Evolutionary conservation across 64 coral and sea anemone species (phyloP), one percentile per base, ranked within the genome.

Genomic region (Montipora sp.): DNA sequence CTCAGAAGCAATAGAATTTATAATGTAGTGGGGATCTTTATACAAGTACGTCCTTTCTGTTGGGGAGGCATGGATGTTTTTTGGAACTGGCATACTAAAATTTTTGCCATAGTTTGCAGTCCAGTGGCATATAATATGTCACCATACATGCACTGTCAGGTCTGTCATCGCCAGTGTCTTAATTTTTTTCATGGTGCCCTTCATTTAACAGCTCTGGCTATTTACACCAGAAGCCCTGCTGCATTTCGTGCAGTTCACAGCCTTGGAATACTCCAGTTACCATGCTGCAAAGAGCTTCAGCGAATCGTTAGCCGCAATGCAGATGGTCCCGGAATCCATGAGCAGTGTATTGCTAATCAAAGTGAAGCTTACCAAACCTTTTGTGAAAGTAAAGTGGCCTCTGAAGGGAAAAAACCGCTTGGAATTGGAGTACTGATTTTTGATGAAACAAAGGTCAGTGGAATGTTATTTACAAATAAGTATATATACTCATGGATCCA

Each of bases 391-490:
- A 55, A 60, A 36, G 36, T 16, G 51, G 18, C 18, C 15, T n/a
- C 24, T 77, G 51, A 12, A 58, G 60, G 53, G 9, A 89, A 88
- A 87, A 75, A n/a, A 73, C 76, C 73, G 16, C 60, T 89, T 20
- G 76, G 59, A 20, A 77, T 89, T 89, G 76, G 73, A 60, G 87
- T 75, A 13, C 73, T 77, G n/a, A 61, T 77, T 19, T 75, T 60
- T 77, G 76, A 77, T 80, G 78, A 80, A 19, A 80, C 78, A 58
- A 80, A 80, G 78, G 78, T 22, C 1, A 79, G 77, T 48, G 3
- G 47, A 79, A 63, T 63, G 60, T 63, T 63, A 63, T 63, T 63
- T 63, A 12, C 60, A 63, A 63, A 63, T 63, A 16, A 63, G 60
- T 16, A 63, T 63, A 63, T 16, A 63, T 16, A 63, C 60, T 63